phyloP scores from a whole-genome alignment of 2,113 vertebrate genomes.

The Sisor rabdophorus region DNA sequence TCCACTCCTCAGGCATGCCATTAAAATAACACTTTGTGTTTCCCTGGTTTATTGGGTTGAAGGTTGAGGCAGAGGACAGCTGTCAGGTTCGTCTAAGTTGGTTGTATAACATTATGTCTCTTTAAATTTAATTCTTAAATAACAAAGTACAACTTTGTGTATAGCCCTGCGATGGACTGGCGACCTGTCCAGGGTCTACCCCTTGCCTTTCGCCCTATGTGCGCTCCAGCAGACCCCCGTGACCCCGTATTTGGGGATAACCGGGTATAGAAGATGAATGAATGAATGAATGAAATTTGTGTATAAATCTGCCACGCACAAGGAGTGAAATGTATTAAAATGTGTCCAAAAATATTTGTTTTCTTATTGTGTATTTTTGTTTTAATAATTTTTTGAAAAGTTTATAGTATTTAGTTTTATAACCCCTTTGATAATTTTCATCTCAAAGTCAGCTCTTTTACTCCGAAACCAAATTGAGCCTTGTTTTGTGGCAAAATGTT shows the following conservation, averaged over 20 bases:
- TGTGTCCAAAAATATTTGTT: background rate
- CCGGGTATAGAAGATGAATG: too few species aligned
- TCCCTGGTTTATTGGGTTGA: conserved; percentile 50
- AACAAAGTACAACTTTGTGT: background rate
- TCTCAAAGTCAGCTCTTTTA: conserved; percentile 36
- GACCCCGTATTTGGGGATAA: too few species aligned
- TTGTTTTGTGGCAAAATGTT: conserved; percentile 36
- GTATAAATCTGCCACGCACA: too few species aligned
- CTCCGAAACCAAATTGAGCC: conserved; percentile 25
- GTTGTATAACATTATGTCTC: conserved; percentile 55
- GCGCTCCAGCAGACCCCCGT: too few species aligned
- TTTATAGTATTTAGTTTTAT: conserved; percentile 4
- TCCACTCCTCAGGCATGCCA: conserved; percentile 84
- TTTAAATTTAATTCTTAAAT: conserved; percentile 20
- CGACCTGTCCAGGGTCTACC: too few species aligned
- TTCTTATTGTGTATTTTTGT: background rate
- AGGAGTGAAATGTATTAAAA: background rate
- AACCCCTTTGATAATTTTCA: conserved; percentile 17
- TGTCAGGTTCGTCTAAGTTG: conserved; percentile 57
- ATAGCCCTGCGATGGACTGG: too few species aligned
- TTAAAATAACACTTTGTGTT: conserved; percentile 75
- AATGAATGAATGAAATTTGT: too few species aligned
- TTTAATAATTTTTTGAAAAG: background rate
- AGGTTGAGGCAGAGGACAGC: conserved; percentile 59
- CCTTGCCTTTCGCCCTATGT: too few species aligned